Conservation (phyloP, 2,888 invertebrate genomes). For the Lasioglossum zephyrum region DNA sequence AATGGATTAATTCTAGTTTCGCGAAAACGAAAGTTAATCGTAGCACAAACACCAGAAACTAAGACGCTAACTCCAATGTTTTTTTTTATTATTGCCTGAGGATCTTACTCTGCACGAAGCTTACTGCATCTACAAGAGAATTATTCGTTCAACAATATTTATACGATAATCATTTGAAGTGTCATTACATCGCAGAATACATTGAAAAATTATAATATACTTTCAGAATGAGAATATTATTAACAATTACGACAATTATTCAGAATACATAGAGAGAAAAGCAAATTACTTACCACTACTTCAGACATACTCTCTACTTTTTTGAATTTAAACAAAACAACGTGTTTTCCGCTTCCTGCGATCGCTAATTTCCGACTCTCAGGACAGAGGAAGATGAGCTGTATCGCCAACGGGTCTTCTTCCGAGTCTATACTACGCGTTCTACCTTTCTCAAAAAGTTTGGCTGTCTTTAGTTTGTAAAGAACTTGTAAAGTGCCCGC, state of each 20-base stretch:
- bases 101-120: background rate
- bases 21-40: background rate
- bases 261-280: background rate
- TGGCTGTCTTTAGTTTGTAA: slow-evolving; percentile 98
- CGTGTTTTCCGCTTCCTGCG: slow-evolving; percentile 96
- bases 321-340: slow-evolving; percentile 97
- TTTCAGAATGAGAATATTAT: background rate
- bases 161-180: background rate
- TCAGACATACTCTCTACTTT: slow-evolving; percentile 95
- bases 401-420: slow-evolving; percentile 96
- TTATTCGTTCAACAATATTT: slow-evolving; percentile 1
- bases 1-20: background rate
- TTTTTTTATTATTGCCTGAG: background rate
- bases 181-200: background rate
- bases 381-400: slow-evolving; percentile 95
- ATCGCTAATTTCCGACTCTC: slow-evolving; percentile 96
- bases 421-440: slow-evolving; percentile 88
- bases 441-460: slow-evolving; percentile 92
- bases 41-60: background rate
- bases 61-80: background rate
- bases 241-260: background rate
- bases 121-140: slow-evolving; percentile 19
- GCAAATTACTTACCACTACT: slow-evolving; percentile 87
- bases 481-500: slow-evolving; percentile 97
- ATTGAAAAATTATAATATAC: background rate